Evolutionary conservation across 2,113 vertebrate genomes (phyloP).

Genomic region (Australoheros scitulus): DNA sequence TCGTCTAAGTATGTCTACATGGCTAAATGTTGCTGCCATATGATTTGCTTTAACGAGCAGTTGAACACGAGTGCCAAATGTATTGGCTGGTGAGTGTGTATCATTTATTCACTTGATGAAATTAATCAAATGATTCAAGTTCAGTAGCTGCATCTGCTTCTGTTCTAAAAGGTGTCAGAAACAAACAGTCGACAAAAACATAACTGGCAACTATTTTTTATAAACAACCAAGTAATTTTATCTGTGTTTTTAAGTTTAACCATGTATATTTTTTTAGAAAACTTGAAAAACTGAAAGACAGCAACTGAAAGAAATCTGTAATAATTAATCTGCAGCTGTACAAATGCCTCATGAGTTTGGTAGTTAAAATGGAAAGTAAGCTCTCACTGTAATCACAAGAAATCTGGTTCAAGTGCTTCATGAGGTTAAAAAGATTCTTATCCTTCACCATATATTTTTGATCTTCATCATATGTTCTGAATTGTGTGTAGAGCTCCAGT

Average conservation of each 20-base stretch:
- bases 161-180: not conserved
- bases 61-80: not conserved
- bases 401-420: constrained; percentile 15
- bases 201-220: not conserved
- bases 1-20: not conserved
- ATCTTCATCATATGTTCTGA: not conserved
- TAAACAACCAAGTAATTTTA: not conserved
- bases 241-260: not conserved
- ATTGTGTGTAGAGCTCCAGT: not conserved
- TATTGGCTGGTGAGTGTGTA: not conserved
- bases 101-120: not conserved
- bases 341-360: not conserved
- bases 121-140: not conserved
- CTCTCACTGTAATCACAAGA: not conserved
- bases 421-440: not conserved
- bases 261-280: not conserved
- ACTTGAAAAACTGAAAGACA: not conserved
- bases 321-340: not conserved
- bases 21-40: not conserved
- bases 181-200: not conserved
- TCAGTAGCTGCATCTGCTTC: not conserved
- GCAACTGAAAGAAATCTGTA: not conserved
- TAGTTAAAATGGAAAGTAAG: not conserved
- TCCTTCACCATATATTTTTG: constrained; percentile 1
- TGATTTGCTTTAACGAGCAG: not conserved